Percentiles rank a stretch among this genome's conserved stretches.
Evolutionary conservation across 2,113 vertebrate genomes (phyloP).

Genomic region (Pteruthius melanotis): DNA sequence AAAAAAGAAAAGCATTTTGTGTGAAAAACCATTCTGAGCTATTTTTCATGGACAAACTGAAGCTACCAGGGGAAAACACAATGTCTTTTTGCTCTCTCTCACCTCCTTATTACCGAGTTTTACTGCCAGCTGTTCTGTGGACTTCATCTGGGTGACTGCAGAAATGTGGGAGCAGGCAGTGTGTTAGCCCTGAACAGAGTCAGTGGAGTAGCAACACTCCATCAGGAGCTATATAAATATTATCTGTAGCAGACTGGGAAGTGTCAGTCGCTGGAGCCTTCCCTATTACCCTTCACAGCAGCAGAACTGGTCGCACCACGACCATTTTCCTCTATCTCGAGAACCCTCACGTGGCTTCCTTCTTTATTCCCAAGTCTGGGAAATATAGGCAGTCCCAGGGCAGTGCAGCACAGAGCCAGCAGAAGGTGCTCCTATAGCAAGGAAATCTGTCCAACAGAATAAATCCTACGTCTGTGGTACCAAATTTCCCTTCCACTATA

Average conservation of each 20-base stretch:
- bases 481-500: neutral
- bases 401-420: neutral
- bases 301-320: neutral
- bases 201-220: neutral
- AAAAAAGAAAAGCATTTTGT: neutral
- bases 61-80: neutral
- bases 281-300: neutral
- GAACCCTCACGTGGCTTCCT: neutral
- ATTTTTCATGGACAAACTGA: neutral
- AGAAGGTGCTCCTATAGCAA: conserved; percentile 51
- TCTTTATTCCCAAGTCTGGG: neutral
- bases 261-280: neutral
- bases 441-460: neutral
- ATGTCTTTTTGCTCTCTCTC: neutral
- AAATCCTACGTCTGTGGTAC: neutral
- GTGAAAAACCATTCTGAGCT: neutral
- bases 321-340: neutral
- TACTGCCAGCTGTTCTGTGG: neutral
- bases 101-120: neutral
- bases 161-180: neutral
- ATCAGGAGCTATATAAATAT: neutral
- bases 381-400: neutral
- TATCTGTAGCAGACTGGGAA: neutral
- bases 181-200: neutral
- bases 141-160: neutral